Percentiles rank a stretch among this genome's conserved stretches.
Conservation (phyloP, 92 coral and sea anemone genomes). For the Epizoanthus ramosus region DNA sequence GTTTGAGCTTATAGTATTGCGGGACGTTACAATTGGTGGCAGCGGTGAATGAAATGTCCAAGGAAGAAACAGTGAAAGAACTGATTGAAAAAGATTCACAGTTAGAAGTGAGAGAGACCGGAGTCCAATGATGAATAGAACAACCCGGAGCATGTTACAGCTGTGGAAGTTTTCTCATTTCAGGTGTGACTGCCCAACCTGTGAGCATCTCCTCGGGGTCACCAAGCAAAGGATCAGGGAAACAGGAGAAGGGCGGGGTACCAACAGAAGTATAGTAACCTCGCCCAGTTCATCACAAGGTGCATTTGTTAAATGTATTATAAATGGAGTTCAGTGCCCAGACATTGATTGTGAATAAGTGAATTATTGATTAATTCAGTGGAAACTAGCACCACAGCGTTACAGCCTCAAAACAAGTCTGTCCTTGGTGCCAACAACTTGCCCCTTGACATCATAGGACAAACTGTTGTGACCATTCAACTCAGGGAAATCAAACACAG, state of each 20-base stretch:
- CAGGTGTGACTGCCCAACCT: slow-evolving; percentile 10
- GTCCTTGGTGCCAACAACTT: slow-evolving; percentile 31
- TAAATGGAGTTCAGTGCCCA: slow-evolving; percentile 19
- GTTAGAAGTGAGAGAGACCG: neutral
- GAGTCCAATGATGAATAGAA: neutral
- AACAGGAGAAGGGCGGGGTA: slow-evolving; percentile 28
- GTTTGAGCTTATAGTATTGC: too few species aligned
- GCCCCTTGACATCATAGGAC: slow-evolving; percentile 19
- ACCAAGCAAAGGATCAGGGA: slow-evolving; percentile 6
- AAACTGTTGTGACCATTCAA: slow-evolving; percentile 27
- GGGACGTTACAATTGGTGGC: too few species aligned
- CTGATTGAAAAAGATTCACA: too few species aligned
- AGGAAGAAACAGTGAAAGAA: too few species aligned
- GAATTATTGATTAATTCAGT: neutral
- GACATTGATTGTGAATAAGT: slow-evolving; percentile 32
- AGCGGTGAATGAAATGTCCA: too few species aligned
- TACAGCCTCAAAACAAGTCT: slow-evolving; percentile 16
- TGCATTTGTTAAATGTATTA: slow-evolving; percentile 12
- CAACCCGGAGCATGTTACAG: neutral
- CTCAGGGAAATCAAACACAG: slow-evolving; percentile 23
- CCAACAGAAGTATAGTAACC: slow-evolving; percentile 7
- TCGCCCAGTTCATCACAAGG: slow-evolving; percentile 36
- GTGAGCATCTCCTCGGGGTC: neutral
- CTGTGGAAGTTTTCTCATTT: slow-evolving; percentile 29
- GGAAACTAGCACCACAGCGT: neutral